Base-by-base conservation (phyloP, 2,797 vertebrate genomes). In the Linurgus olivaceus region DNA sequence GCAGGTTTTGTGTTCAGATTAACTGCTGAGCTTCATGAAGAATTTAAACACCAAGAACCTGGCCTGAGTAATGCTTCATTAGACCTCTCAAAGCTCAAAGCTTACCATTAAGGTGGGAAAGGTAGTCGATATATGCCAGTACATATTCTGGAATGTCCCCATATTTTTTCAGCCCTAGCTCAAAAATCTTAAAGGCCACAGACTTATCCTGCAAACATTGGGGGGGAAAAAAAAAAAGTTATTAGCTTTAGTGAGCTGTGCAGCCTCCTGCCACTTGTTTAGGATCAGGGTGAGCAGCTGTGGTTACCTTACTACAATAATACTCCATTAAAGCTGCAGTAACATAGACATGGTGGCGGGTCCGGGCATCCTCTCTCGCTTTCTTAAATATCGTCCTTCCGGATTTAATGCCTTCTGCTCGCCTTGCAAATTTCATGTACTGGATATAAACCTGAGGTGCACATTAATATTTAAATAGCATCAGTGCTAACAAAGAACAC, bases 131-230 rank as follows among this genome's bases (percentile, higher is more conserved):
- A 96, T 99, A 99, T 4, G 99, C 99, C 94, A 99, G 98, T 71
- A 99, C 99, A 90, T 99, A 99, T 97, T 99, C 99, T 94, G 99
- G 99, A 98, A 99, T 99, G 97, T 99, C 99, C 26, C 99, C 99
- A 9, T 99, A 99, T 97, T 99, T 99, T 98, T 99, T 99, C 95
- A 99, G 97, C 74, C 99, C 99, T 45, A 99, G 98, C 96, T 99
- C 99, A 98, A 99, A 99, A 97, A 99, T 99, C 98, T 99, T 99
- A 97, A 99, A 99, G 98, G 99, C 99, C 98, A 99, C 99, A 13
- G 99, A 99, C 97, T 99, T 99, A 97, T 99, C 99, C 99, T 99
- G 98, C 88, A 93, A 95, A 86, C 62, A 57, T 83, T 15, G 17
- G 74, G 52, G 95, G 45, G 18, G 9, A 20, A 57, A 9, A 55